Evolutionary conservation across 1,140 invertebrate species (phyloP), one percentile per base, ranked within the genome.

Genomic region (Hesperophylax magnus): DNA sequence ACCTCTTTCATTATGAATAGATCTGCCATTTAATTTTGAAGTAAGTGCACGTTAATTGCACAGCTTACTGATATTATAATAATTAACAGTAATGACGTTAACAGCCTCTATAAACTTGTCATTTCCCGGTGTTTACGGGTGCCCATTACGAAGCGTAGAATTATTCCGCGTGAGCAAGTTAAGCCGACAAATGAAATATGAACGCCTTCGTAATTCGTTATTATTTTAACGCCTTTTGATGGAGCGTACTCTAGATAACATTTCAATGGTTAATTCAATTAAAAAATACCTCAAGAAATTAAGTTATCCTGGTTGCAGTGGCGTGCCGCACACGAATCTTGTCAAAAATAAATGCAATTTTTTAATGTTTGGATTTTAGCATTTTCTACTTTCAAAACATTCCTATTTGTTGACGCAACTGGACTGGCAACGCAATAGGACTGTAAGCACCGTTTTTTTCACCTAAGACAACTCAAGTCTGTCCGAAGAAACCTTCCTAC

Each of bases 211-310:
- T 72, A 56, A 22, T 39, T 76, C 56, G 24, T 76, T 69, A 81
- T 81, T 81, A 81, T 81, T 81, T 78, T 72, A 74, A 81, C 75
- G 80, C 80, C 67, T 81, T 78, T 77, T 78, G 75, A 78, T 74
- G 72, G 76, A 81, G 22, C 74, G 79, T 61, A 69, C 76, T 31
- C 60, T 75, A 81, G 76, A 81, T 58, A 63, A 81, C 47, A 81
- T 81, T 81, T 81, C 22, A 63, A 31, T 74, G 47, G 54, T 76
- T 76, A 76, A 76, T 76, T 76, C 74, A 76, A 76, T 76, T 61
- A 60, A 34, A 76, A 60, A 60, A 61, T 60, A 61, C 69, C 69
- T 4, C 39, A 15, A 54, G 20, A 54, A 60, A 60, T 31, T 15
- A 76, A 76, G 31, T 60, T 61, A 58, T 31, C 54, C 31, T 4